A percentile compares a stretch with the other conserved stretches of the same genome.
phyloP scores from a whole-genome alignment of 1,140 invertebrate genomes.

The Lordiphosa collinella region DNA sequence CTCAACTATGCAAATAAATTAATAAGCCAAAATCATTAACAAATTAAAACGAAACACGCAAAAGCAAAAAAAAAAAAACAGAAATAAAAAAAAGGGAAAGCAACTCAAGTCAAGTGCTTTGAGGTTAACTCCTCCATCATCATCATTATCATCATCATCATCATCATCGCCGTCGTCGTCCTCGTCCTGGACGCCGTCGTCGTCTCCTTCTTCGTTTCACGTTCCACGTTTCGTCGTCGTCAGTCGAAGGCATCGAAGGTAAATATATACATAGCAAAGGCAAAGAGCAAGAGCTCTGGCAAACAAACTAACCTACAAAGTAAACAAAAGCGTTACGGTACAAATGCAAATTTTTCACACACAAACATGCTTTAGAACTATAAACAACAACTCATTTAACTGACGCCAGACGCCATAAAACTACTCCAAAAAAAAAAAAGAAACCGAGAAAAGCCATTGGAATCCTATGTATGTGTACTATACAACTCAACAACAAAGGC shows the following conservation, averaged over 20 bases:
- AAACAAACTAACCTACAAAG: conserved; percentile 73
- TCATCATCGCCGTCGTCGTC: conserved; percentile 6
- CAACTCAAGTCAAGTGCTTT: conserved; percentile 60
- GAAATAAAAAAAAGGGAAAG: conserved; percentile 16
- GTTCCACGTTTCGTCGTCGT: conserved; percentile 7
- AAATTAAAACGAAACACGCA: conserved; percentile 71
- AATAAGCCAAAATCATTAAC: conserved; percentile 71
- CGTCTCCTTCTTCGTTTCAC: neutral
- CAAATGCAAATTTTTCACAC: conserved; percentile 67
- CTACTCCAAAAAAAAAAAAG: conserved; percentile 7
- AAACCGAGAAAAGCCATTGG: conserved; percentile 21
- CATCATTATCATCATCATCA: conserved; percentile 1
- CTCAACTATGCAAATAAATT: conserved; percentile 62
- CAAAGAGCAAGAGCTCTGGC: conserved; percentile 18
- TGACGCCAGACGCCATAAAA: conserved; percentile 51
- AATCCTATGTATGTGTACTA: conserved; percentile 17
- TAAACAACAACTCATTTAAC: conserved; percentile 71
- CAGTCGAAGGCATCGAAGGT: conserved; percentile 62
- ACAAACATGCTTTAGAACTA: conserved; percentile 42
- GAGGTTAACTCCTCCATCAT: conserved; percentile 55
- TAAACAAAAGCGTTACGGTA: conserved; percentile 69
- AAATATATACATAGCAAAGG: conserved; percentile 45
- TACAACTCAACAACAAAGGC: conserved; percentile 17
- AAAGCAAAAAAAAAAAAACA: conserved; percentile 18
- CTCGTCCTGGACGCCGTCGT: conserved; percentile 17